A percentile compares a stretch with the other conserved stretches of the same genome.
Evolutionary conservation across 2,113 vertebrate genomes (phyloP).

Genomic region (Nicator chloris): DNA sequence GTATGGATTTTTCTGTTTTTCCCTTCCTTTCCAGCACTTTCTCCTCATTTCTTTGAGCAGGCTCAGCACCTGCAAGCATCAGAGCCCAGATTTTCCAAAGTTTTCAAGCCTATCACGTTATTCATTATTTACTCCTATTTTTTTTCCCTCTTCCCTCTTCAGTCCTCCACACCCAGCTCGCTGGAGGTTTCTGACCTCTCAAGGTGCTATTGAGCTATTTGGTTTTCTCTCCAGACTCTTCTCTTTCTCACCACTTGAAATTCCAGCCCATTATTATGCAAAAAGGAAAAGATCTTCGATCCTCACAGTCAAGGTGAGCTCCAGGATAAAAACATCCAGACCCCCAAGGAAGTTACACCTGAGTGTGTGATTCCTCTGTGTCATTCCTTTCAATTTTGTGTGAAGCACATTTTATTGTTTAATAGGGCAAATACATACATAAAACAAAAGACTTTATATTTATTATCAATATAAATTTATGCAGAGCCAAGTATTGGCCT

Average conservation of each 20-base stretch:
- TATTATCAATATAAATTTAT: slow-evolving; percentile 44
- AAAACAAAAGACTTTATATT: background rate
- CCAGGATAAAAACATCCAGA: background rate
- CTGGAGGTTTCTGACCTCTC: background rate
- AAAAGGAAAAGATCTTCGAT: background rate
- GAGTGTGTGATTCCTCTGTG: background rate
- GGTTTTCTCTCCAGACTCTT: background rate
- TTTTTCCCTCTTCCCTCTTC: background rate
- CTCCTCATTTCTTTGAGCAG: background rate
- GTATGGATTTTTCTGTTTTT: background rate
- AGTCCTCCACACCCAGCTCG: background rate
- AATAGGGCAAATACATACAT: background rate
- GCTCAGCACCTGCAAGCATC: background rate
- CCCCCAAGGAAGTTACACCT: background rate
- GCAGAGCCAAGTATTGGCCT: background rate
- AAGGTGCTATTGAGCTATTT: background rate
- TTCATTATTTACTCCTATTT: background rate
- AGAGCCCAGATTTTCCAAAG: background rate
- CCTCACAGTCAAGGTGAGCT: background rate
- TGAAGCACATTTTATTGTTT: background rate
- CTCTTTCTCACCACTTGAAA: background rate
- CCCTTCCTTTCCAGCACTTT: background rate
- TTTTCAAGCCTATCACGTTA: background rate
- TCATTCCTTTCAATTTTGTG: background rate
- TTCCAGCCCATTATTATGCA: background rate